Evolutionary conservation across 1,140 invertebrate genomes (phyloP).

Genomic region (Pectinophora gossypiella): DNA sequence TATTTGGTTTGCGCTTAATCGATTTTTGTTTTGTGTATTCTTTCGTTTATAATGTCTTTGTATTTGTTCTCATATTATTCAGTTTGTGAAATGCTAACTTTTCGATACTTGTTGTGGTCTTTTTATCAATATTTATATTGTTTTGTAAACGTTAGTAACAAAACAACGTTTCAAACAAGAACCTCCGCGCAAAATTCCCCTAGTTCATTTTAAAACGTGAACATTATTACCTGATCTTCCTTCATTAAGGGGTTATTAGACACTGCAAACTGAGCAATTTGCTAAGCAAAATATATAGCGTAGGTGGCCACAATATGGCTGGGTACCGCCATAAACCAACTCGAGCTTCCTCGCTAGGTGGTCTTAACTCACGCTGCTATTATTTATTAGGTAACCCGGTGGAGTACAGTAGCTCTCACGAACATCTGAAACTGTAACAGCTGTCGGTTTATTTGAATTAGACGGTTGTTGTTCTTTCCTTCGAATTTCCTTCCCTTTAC

Average conservation of each 20-base stretch:
- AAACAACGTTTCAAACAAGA: too few species aligned
- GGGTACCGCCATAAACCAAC: constrained; percentile 54
- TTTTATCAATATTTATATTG: too few species aligned
- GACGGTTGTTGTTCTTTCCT: constrained; percentile 33
- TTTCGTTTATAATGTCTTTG: too few species aligned
- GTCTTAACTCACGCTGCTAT: constrained; percentile 64
- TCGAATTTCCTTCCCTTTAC: too few species aligned
- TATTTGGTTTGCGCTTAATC: too few species aligned
- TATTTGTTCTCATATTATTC: too few species aligned
- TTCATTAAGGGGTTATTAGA: constrained; percentile 72
- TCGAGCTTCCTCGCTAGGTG: constrained; percentile 55
- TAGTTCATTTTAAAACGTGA: background rate
- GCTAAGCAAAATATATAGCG: constrained; percentile 67
- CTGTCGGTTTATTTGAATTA: constrained; percentile 30
- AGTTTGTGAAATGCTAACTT: too few species aligned
- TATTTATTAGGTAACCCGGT: constrained; percentile 60
- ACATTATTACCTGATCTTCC: constrained; percentile 13
- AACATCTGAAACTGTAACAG: constrained; percentile 33
- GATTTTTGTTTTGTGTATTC: too few species aligned
- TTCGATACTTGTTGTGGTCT: too few species aligned
- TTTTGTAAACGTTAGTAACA: too few species aligned
- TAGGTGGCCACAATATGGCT: constrained; percentile 57
- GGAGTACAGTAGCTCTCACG: constrained; percentile 46
- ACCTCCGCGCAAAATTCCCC: background rate
- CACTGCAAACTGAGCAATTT: constrained; percentile 62